Evolutionary conservation across 92 coral and sea anemone species (phyloP).

Genomic region (Umimayanthus chanpuru): DNA sequence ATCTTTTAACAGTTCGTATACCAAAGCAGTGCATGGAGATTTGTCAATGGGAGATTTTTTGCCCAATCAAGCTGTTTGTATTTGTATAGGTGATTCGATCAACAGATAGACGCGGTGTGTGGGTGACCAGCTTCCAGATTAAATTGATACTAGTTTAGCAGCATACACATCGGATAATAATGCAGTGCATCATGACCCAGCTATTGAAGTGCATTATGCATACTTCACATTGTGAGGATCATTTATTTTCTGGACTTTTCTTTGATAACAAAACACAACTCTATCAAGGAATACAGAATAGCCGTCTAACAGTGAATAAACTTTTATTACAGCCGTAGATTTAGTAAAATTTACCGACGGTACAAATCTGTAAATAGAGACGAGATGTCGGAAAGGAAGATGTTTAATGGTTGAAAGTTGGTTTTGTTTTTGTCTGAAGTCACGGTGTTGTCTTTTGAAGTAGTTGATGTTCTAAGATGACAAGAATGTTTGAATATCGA

Average conservation of each 20-base stretch:
- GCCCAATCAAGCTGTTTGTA: neutral
- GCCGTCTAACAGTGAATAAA: too few relatives aligned
- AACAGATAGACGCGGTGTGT: neutral
- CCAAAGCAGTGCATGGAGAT: neutral
- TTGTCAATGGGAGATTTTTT: conserved; percentile 17
- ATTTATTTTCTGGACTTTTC: neutral
- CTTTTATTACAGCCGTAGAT: neutral
- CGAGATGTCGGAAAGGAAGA: neutral
- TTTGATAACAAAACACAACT: neutral
- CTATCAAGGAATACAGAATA: neutral
- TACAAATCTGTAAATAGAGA: neutral
- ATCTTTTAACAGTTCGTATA: neutral
- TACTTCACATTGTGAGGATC: too few relatives aligned
- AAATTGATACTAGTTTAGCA: too few relatives aligned
- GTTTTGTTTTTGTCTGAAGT: neutral
- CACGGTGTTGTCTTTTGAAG: conserved; percentile 7
- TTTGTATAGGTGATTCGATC: neutral
- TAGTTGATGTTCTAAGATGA: neutral
- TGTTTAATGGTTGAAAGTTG: neutral
- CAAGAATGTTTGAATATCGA: conserved; percentile 2
- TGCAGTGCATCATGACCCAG: neutral
- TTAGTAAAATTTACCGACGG: neutral
- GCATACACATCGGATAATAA: neutral
- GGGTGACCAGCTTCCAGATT: neutral
- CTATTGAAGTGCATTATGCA: neutral